Base-by-base conservation (phyloP, 2,888 invertebrate genomes). In the Caenorhabditis sinica region DNA sequence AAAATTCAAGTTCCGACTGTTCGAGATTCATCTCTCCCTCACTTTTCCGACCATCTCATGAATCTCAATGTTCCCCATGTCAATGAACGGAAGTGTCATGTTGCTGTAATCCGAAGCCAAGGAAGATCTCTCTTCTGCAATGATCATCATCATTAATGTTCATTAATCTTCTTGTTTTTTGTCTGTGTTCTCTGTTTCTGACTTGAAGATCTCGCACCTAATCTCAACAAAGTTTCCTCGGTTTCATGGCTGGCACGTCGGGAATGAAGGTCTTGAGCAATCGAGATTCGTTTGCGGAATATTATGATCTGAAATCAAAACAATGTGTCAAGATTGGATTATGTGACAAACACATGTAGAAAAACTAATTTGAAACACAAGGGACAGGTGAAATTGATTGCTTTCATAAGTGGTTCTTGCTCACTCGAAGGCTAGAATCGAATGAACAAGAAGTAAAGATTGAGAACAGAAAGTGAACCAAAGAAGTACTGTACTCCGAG, bases 21-120 rank as follows among this genome's bases (percentile, higher is more conserved):
- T 63, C 25, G 1, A 53, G 17, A 20, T 17, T 36, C 15, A 33
- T 43, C 17, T 33, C 6, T 43, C 30, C 33, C 83, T 85, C 20
- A 90, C 91, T 68, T 88, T 88, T 77, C 92, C 92, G 36, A 92
- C 88, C 56, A 85, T 83, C 76, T 91, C 90, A 23, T 90, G 88
- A 40, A 92, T 84, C 65, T 87, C 76, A 25, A 92, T 86, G 17
- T 86, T 72, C 20, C 89, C 88, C 45, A 87, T 79, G 20, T 89
- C 87, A 71, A 92, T 91, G 45, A 86, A 82, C 11, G 86, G 87
- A 45, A 89, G 79, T 0, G 83, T 53, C 28, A 76, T 74, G 51
- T 87, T 86, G 2, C 88, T 74, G 66, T 89, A 89, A 60, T 89
- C 88, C 8, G 86, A 86, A 36, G 79, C 40, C 49, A 88, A 58